Base-by-base conservation (phyloP, 2,888 invertebrate genomes). In the Ennomos fuscantarius region DNA sequence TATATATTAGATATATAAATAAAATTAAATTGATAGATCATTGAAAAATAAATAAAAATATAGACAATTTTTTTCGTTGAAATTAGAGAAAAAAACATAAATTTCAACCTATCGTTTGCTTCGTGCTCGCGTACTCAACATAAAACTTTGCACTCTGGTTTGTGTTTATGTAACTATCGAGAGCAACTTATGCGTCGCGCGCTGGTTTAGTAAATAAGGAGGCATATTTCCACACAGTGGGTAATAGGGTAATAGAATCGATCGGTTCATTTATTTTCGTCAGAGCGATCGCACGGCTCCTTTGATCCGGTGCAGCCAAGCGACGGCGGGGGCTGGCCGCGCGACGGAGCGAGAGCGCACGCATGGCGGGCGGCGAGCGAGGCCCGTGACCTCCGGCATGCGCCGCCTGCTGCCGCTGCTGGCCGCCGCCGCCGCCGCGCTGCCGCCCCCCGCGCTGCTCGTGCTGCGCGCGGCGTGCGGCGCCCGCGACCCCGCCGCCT, bases 381-480 rank as follows among this genome's bases (percentile, higher is more conserved):
- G 86, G 84, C 84, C 82, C 78, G 84, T 71, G 24, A 24, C 24
- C 70, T 68, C 70, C 73, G 86, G 81, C 84, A 86, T 86, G 84
- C 85, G 83, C 78, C 84, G 73, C 70, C 70, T 68, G 56, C 58
- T 68, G 66, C 65, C 72, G 66, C 73, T 74, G 72, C 76, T 72
- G 70, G 72, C 68, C 65, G 76, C 64, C 68, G 69, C 70, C 65
- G 70, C 61, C 65, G 60, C 63, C 53, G 66, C 45, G 64, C 65
- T 60, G 10, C 46, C 58, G 33, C 65, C 68, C 40, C 68, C 72
- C 57, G 70, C 74, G 55, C 80, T 82, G 72, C 79, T 82, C 45
- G 82, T 85, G 72, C 79, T 81, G 73, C 83, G 82, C 63, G 76
- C 76, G 62, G 86, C 78, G 59, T 86, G 78, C 75, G 51, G 35